These are phyloP conservation scores for Corynorhinus townsendii DNA, from an alignment of 2,113 vertebrate genomes.

Conservation along the genomic window DNA sequence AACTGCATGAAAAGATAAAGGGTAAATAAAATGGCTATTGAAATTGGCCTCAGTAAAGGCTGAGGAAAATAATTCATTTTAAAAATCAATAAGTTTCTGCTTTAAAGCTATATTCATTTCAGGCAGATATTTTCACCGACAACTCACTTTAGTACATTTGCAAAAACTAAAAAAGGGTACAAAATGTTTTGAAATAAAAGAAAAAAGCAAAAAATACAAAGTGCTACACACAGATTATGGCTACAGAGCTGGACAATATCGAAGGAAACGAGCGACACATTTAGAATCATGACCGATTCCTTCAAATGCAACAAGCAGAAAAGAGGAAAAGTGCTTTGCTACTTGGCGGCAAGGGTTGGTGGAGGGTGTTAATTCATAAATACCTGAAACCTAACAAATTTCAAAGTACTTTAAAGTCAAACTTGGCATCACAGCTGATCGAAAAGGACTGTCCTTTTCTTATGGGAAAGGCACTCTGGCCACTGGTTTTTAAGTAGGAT, in stretches of 20 bases:
- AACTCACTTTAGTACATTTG: not conserved
- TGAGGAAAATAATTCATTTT: slow-evolving; percentile 32
- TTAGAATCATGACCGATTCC: not conserved
- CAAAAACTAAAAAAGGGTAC: not conserved
- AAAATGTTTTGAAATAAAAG: not conserved
- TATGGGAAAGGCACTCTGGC: not conserved
- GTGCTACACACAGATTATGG: not conserved
- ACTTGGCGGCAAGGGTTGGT: not conserved
- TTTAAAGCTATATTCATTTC: not conserved
- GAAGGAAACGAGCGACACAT: not conserved
- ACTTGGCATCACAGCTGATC: not conserved
- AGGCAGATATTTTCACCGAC: not conserved
- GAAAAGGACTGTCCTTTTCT: not conserved
- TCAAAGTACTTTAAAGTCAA: not conserved
- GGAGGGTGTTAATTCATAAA: not conserved
- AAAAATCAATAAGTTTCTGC: slow-evolving; percentile 9
- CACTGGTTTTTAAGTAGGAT: slow-evolving; percentile 20
- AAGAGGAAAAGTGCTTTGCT: not conserved
- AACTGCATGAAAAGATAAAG: not conserved
- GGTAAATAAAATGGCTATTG: not conserved
- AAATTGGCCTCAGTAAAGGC: slow-evolving; percentile 25
- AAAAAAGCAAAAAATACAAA: not conserved
- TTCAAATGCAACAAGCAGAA: not conserved
- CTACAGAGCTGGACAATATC: not conserved
- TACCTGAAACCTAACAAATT: not conserved